phyloP scores from a whole-genome alignment of 1,140 invertebrate species.

The Orchestia grillus region DNA sequence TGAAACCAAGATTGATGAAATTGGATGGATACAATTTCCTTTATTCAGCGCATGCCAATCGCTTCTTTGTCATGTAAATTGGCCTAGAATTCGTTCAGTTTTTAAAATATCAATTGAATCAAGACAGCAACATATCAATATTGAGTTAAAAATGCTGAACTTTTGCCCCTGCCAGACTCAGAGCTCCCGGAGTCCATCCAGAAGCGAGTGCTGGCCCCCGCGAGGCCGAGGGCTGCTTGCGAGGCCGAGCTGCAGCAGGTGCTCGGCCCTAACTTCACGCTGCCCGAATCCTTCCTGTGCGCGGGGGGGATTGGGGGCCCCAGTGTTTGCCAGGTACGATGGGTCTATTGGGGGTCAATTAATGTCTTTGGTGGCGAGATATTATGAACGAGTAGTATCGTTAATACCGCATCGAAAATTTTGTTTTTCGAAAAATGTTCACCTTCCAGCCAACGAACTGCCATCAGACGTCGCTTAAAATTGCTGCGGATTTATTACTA shows the following conservation, averaged over 20 bases:
- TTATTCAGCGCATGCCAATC: not conserved
- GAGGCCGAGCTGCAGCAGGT: conserved; percentile 25
- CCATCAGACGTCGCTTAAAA: no score
- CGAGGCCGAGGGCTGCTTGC: not conserved
- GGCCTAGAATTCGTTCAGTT: not conserved
- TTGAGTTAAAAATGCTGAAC: not conserved
- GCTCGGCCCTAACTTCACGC: not conserved
- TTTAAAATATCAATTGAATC: not conserved
- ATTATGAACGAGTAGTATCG: no score
- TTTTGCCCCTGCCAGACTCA: not conserved
- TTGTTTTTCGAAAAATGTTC: no score
- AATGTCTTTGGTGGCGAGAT: not conserved
- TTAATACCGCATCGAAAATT: no score
- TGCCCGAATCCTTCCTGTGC: conserved; percentile 7
- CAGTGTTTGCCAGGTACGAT: conserved; percentile 12
- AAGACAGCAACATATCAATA: not conserved
- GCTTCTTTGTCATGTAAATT: not conserved
- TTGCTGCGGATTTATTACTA: no score
- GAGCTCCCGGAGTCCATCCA: not conserved
- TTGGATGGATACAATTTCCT: no score
- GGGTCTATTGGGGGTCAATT: not conserved
- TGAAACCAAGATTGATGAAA: no score
- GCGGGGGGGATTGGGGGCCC: not conserved
- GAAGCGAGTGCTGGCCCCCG: not conserved
- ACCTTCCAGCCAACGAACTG: no score